Evolutionary conservation across 2,888 invertebrate species (phyloP).

Genomic region (Scotopteryx bipunctaria): DNA sequence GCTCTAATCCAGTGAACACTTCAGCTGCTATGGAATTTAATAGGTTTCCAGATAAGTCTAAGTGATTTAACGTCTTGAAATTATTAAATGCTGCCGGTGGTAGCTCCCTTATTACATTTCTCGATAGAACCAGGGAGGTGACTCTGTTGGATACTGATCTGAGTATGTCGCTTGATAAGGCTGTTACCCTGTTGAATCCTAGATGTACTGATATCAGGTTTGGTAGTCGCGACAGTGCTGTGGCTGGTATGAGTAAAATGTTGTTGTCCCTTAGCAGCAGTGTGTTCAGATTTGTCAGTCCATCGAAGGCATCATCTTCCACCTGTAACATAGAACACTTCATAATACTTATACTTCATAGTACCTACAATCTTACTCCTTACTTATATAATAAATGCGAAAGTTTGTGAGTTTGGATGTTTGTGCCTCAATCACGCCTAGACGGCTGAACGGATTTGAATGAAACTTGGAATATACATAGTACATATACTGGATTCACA

Average conservation of each 20-base stretch:
- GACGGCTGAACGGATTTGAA: too few relatives aligned
- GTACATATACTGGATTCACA: too few relatives aligned
- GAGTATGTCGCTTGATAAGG: constrained; percentile 90
- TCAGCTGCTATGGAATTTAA: constrained; percentile 87
- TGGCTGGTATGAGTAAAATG: constrained; percentile 92
- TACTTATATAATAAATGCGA: too few relatives aligned
- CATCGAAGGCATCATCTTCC: constrained; percentile 94
- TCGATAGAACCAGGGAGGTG: constrained; percentile 88
- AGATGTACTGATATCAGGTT: constrained; percentile 88
- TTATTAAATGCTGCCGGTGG: constrained; percentile 91
- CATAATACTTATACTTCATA: too few relatives aligned
- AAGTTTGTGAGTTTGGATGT: too few relatives aligned
- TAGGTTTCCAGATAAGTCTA: constrained; percentile 92
- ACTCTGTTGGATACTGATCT: constrained; percentile 88
- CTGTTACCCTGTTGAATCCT: constrained; percentile 94
- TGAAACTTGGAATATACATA: too few relatives aligned
- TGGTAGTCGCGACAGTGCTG: constrained; percentile 91
- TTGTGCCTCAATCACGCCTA: too few relatives aligned
- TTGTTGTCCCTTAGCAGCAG: constrained; percentile 94
- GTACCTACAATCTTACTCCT: too few relatives aligned
- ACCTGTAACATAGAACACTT: constrained; percentile 81
- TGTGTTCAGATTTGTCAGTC: constrained; percentile 89
- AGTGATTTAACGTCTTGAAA: constrained; percentile 87
- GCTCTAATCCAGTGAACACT: constrained; percentile 90
- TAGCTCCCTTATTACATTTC: constrained; percentile 94